Base-by-base conservation (phyloP, 2,888 invertebrate genomes). In the Schizaphis graminum region DNA sequence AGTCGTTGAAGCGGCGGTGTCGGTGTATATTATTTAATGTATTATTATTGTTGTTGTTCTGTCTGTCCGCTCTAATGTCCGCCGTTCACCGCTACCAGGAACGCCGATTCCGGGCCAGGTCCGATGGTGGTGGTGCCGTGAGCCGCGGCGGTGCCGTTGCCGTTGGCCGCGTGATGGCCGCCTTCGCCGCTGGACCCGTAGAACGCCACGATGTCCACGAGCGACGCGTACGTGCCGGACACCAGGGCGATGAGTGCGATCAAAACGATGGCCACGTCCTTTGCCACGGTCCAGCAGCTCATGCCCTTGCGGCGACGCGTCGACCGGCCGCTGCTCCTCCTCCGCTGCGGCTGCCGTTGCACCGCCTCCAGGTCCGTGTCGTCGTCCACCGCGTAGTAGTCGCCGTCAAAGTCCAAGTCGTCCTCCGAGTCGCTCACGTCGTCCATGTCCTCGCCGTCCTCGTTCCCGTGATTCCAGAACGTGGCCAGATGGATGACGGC, bases 401-500 rank as follows among this genome's bases (percentile, higher is more conserved):
- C 88, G 26, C 92, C 92, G 88, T 88, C 67, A 11, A 88, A 77
- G 61, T 61, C 67, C 53, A 44, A 8, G 5, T 77, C 92, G 77
- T 89, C 92, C 44, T 92, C 87, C 53, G 67, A 77, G 88, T 53
- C 49, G 35, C 24, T 87, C 35, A 28, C 21, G 35, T 84, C 85
- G 85, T 85, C 87, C 85, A 47, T 97, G 44, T 97, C 96, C 16
- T 56, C 87, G 41, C 61, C 85, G 28, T 97, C 96, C 57, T 61
- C 88, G n/a, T 94, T 95, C 13, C 95, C 95, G 49, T 95, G 95
- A 21, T 95, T 95, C 95, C 95, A 95, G 92, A 94, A 95, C 16
- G 95, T 95, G n/a, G 98, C 97, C 0, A 97, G 97, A 95, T 98
- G 98, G 2, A 98, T 97, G 47, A 98, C 96, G 3, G 98, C 97